A percentile compares a stretch with the other conserved stretches of the same genome.
Conservation (phyloP, 2,797 vertebrate genomes). For the Lepilemur ruficaudatus region DNA sequence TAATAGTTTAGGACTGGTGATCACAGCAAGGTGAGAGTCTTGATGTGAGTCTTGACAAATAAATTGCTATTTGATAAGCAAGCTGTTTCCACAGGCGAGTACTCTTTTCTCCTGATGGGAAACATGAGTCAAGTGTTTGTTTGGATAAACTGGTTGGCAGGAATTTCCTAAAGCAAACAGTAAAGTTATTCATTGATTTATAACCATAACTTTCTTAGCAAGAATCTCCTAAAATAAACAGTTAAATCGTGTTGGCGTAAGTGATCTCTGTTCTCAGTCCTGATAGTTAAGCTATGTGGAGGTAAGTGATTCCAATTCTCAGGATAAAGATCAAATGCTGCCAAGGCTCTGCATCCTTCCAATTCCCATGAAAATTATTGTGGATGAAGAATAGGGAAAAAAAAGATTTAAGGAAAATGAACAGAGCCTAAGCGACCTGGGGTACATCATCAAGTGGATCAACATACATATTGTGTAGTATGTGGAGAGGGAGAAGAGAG, state of each 20-base stretch:
- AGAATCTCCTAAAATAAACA: conserved; percentile 9
- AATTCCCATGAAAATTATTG: background rate
- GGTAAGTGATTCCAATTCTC: background rate
- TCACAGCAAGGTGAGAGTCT: background rate
- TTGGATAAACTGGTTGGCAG: conserved; percentile 3
- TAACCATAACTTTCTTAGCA: background rate
- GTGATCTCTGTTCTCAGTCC: background rate
- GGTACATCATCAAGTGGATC: no score
- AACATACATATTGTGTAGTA: no score
- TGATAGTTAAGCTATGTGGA: background rate
- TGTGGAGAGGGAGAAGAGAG: no score
- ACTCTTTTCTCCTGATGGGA: background rate
- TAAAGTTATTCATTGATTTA: conserved; percentile 23
- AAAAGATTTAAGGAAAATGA: no score
- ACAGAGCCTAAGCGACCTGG: no score
- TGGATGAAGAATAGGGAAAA: no score
- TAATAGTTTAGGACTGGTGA: background rate
- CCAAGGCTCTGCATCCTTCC: background rate
- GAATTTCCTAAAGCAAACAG: conserved; percentile 30
- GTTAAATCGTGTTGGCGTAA: background rate
- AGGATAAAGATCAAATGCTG: background rate
- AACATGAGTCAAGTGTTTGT: conserved; percentile 6
- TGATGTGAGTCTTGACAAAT: background rate
- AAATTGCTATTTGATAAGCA: background rate
- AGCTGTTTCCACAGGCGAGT: background rate